These are phyloP conservation scores for Neosilurus hyrtlii DNA, from an alignment of 2,797 vertebrate genomes.

Conservation along the genomic window DNA sequence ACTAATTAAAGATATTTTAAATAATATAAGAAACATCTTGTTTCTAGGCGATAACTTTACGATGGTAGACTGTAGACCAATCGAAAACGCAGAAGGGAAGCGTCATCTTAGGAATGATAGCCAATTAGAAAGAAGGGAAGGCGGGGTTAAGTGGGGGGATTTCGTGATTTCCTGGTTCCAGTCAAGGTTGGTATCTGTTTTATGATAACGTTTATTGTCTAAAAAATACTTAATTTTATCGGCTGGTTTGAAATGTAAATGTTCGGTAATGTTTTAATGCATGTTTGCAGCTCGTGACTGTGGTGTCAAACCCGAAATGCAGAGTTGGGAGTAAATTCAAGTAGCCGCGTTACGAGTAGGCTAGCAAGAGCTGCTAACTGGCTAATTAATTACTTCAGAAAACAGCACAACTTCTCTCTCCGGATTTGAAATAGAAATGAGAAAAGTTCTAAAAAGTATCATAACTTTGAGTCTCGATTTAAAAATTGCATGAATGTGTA, in stretches of 20 bases:
- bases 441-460: too few species aligned
- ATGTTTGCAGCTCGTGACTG: not conserved
- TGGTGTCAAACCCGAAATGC: not conserved
- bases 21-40: not conserved
- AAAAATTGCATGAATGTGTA: not conserved
- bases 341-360: slow-evolving; percentile 1
- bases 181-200: slow-evolving; percentile 69
- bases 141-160: not conserved
- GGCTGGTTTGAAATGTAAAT: not conserved
- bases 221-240: slow-evolving; percentile 18
- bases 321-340: not conserved
- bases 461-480: too few species aligned
- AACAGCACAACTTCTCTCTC: too few species aligned
- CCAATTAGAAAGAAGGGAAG: slow-evolving; percentile 7
- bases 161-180: slow-evolving; percentile 74
- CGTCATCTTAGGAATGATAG: not conserved
- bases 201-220: slow-evolving; percentile 24
- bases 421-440: too few species aligned
- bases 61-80: not conserved
- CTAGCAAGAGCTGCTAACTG: slow-evolving; percentile 20
- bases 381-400: not conserved
- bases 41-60: not conserved
- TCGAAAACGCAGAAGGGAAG: not conserved
- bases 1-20: not conserved
- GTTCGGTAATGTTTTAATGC: not conserved